phyloP scores from a whole-genome alignment of 1,140 invertebrate species.

The Holcopasites calliopsidis region DNA sequence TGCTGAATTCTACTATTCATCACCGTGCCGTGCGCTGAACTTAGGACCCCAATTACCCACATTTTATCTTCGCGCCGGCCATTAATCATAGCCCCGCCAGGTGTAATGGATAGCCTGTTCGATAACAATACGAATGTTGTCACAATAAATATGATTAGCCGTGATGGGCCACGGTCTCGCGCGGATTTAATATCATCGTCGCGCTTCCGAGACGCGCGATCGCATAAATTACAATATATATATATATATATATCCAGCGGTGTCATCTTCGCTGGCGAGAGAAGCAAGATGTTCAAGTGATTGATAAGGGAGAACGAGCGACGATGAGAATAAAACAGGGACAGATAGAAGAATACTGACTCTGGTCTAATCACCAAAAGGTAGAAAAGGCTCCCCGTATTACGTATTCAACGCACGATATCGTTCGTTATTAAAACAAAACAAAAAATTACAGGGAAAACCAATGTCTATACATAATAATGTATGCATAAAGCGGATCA shows the following conservation, averaged over 20 bases:
- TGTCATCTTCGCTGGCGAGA: no score
- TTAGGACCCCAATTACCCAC: slow-evolving; percentile 49
- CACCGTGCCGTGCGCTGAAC: slow-evolving; percentile 37
- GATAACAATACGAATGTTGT: slow-evolving; percentile 46
- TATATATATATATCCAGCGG: neutral
- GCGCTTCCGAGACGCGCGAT: neutral
- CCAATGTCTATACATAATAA: no score
- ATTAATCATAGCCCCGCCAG: slow-evolving; percentile 38
- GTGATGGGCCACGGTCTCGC: slow-evolving; percentile 12
- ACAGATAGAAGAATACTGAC: no score
- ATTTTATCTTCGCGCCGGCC: slow-evolving; percentile 35
- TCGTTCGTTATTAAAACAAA: no score
- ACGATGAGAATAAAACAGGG: no score
- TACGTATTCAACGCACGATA: no score
- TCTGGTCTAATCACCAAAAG: no score
- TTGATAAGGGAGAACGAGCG: neutral
- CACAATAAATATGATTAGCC: slow-evolving; percentile 40
- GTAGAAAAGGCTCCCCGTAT: no score
- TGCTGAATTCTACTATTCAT: slow-evolving; percentile 47
- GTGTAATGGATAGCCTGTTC: slow-evolving; percentile 28
- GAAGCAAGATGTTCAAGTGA: no score
- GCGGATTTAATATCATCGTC: neutral
- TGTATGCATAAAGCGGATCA: no score
- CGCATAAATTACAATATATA: slow-evolving; percentile 7
- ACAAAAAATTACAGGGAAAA: no score